A percentile compares a stretch with the other conserved stretches of the same genome.
These are phyloP conservation scores for Kryptopterus vitreolus DNA, from an alignment of 2,797 vertebrate genomes.

Conservation along the genomic window DNA sequence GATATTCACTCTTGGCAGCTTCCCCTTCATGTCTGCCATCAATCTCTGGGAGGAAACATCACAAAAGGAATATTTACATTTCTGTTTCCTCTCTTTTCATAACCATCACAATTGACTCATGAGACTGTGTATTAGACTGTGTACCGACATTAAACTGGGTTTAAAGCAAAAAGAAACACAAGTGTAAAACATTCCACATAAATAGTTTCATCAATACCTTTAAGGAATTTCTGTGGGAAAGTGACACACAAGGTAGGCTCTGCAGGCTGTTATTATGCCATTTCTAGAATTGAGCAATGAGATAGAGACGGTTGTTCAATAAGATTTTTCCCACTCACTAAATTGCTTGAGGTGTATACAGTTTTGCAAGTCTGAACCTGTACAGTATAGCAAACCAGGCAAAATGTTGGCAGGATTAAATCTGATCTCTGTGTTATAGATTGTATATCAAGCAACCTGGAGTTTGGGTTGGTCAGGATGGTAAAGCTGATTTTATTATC, in stretches of 20 bases:
- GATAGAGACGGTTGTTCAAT: constrained; percentile 19
- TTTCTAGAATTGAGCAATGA: constrained; percentile 16
- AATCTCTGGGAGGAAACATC: constrained; percentile 21
- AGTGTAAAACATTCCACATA: background rate
- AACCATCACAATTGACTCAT: background rate
- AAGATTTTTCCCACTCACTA: constrained; percentile 23
- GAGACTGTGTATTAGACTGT: constrained; percentile 1
- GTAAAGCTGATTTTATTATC: background rate
- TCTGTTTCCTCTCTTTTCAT: constrained; percentile 24
- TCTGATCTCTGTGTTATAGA: background rate
- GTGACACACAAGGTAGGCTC: background rate
- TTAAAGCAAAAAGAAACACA: background rate
- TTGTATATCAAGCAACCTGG: background rate
- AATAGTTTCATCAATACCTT: background rate
- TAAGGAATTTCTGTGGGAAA: background rate
- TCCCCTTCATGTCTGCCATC: constrained; percentile 18
- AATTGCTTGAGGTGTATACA: constrained; percentile 38
- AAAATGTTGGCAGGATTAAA: constrained; percentile 2
- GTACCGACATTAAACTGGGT: background rate
- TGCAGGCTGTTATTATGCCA: constrained; percentile 15
- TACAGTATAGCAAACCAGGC: background rate
- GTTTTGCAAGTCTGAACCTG: constrained; percentile 46
- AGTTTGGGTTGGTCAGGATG: background rate
- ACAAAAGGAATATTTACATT: constrained; percentile 14
- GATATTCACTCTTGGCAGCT: constrained; percentile 11